phyloP scores from a whole-genome alignment of 2,888 invertebrate species.

The Calameuta idolon region DNA sequence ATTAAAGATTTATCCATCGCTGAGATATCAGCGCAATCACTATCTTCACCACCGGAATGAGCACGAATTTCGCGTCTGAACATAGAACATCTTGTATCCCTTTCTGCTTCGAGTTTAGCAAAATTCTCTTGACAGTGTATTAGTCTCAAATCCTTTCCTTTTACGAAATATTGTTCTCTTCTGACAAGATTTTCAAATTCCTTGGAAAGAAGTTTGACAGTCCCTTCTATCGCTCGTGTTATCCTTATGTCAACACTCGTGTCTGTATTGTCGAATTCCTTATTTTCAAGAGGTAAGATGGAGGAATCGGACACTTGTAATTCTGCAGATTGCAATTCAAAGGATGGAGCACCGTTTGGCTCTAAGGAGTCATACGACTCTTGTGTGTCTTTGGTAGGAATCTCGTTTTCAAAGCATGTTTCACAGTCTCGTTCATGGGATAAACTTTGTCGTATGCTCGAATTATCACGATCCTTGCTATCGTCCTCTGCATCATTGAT shows the following conservation, averaged over 20 bases:
- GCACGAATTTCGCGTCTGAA: slow-evolving; percentile 68
- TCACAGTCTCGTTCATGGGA: slow-evolving; percentile 12
- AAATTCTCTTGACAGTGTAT: slow-evolving; percentile 47
- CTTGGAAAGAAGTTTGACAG: slow-evolving; percentile 58
- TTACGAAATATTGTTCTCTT: slow-evolving; percentile 54
- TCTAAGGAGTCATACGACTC: slow-evolving; percentile 58
- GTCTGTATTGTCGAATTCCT: slow-evolving; percentile 15
- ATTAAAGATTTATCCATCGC: slow-evolving; percentile 56
- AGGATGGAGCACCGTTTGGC: slow-evolving; percentile 29
- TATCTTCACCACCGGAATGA: slow-evolving; percentile 73
- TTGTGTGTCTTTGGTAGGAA: slow-evolving; percentile 53
- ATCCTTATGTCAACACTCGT: slow-evolving; percentile 52
- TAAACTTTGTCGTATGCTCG: background rate
- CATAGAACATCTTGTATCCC: slow-evolving; percentile 45
- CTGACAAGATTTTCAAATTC: slow-evolving; percentile 60
- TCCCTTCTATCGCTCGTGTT: slow-evolving; percentile 59
- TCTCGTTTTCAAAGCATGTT: slow-evolving; percentile 42
- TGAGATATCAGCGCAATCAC: slow-evolving; percentile 65
- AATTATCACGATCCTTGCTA: background rate
- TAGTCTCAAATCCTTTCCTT: slow-evolving; percentile 44
- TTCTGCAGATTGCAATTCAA: slow-evolving; percentile 24
- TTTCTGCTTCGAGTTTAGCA: slow-evolving; percentile 53
- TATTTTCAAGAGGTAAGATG: slow-evolving; percentile 13
- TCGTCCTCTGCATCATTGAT: background rate
- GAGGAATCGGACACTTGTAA: slow-evolving; percentile 11